These are phyloP conservation scores for Bombus waltoni DNA, from an alignment of 1,140 invertebrate species.

Conservation along the genomic window DNA sequence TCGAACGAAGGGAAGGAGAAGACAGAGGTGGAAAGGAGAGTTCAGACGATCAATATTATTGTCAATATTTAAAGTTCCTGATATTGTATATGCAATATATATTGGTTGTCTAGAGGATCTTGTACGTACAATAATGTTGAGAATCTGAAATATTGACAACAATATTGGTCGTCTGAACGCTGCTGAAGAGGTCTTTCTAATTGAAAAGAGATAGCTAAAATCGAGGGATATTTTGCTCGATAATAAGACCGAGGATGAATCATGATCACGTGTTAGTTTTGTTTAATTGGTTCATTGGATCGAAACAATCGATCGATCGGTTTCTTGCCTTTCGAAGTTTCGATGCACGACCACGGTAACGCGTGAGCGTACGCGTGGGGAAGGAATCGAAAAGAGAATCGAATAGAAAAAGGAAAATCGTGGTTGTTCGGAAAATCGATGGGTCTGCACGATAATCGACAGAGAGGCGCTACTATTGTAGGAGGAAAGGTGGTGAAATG, in stretches of 20 bases:
- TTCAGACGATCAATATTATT: no score
- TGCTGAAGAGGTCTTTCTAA: neutral
- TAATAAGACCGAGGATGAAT: neutral
- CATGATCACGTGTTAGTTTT: neutral
- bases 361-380: neutral
- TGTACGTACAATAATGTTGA: no score
- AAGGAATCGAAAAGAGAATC: neutral
- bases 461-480: neutral
- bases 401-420: neutral
- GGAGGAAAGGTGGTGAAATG: conserved; percentile 49
- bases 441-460: conserved; percentile 11
- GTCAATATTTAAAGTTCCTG: no score
- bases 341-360: neutral
- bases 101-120: no score
- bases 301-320: neutral
- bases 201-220: neutral
- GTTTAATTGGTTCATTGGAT: conserved; percentile 28
- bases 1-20: neutral
- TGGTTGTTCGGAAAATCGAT: conserved; percentile 29
- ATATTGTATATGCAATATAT: no score
- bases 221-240: neutral
- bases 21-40: neutral
- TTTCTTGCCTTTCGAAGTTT: neutral
- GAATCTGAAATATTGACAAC: no score
- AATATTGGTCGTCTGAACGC: no score